Conservation (phyloP, 1,140 invertebrate species). For the Cydia pomonella region DNA sequence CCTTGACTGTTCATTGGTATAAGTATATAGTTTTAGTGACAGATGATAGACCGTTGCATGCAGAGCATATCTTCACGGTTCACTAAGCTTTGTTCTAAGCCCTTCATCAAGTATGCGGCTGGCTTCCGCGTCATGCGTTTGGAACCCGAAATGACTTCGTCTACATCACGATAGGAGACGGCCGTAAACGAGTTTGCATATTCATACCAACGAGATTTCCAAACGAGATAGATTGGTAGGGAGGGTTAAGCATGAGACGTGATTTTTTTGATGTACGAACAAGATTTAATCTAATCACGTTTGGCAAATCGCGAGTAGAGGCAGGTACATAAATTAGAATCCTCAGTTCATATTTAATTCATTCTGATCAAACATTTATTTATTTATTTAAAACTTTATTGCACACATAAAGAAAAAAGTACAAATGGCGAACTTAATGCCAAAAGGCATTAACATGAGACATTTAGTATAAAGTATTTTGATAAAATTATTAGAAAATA, state of each 20-base stretch:
- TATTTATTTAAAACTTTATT: no score
- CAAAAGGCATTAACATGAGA: no score
- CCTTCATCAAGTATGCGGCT: conserved; percentile 33
- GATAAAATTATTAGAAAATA: no score
- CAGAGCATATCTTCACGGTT: conserved; percentile 17
- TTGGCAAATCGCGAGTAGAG: no score
- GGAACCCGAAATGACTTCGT: conserved; percentile 29
- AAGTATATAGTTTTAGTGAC: not conserved
- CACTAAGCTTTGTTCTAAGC: conserved; percentile 19
- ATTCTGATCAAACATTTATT: no score
- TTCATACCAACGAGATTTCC: conserved; percentile 30
- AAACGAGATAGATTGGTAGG: not conserved
- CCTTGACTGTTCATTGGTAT: no score
- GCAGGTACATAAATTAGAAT: no score
- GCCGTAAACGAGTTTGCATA: conserved; percentile 31
- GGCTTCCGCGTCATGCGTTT: conserved; percentile 20
- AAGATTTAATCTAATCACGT: no score
- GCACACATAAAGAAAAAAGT: no score
- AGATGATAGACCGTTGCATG: conserved; percentile 13
- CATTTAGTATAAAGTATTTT: no score
- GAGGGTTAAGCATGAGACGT: not conserved
- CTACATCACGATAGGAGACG: not conserved
- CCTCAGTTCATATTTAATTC: no score
- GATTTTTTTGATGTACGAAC: not conserved
- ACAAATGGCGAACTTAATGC: no score